Conservation (phyloP, 2,113 vertebrate species). For the Cololabis saira region DNA sequence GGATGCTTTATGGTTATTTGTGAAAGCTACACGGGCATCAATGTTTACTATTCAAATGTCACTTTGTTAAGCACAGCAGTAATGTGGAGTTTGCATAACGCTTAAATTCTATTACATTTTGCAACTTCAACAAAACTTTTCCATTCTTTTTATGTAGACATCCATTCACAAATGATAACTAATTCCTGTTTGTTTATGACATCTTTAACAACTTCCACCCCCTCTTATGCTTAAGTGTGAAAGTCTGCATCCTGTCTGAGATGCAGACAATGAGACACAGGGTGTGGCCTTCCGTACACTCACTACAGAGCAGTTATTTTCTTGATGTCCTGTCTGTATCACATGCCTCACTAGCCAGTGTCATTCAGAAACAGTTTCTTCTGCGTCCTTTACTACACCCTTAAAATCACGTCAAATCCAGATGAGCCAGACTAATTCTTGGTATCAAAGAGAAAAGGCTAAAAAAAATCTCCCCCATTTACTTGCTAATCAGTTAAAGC, state of each 20-base stretch:
- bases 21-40: neutral
- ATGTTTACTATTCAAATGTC: too few relatives aligned
- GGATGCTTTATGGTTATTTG: neutral
- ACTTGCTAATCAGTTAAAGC: too few relatives aligned
- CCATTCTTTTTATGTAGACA: neutral
- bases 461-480: too few relatives aligned
- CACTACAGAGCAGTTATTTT: constrained; percentile 4
- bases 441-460: too few relatives aligned
- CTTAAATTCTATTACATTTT: neutral
- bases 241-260: constrained; percentile 61
- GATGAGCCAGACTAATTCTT: too few relatives aligned
- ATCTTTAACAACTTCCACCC: constrained; percentile 51
- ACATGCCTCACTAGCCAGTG: too few relatives aligned
- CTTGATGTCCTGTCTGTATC: neutral
- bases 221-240: constrained; percentile 59
- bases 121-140: neutral
- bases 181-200: constrained; percentile 36
- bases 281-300: constrained; percentile 44
- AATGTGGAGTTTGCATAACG: too few relatives aligned
- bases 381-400: too few relatives aligned
- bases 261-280: constrained; percentile 53
- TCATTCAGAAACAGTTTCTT: too few relatives aligned
- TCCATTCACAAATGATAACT: neutral
- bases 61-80: too few relatives aligned
- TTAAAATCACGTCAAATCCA: too few relatives aligned